Conservation (phyloP, 1,140 invertebrate species). For the Cydia fagiglandana region DNA sequence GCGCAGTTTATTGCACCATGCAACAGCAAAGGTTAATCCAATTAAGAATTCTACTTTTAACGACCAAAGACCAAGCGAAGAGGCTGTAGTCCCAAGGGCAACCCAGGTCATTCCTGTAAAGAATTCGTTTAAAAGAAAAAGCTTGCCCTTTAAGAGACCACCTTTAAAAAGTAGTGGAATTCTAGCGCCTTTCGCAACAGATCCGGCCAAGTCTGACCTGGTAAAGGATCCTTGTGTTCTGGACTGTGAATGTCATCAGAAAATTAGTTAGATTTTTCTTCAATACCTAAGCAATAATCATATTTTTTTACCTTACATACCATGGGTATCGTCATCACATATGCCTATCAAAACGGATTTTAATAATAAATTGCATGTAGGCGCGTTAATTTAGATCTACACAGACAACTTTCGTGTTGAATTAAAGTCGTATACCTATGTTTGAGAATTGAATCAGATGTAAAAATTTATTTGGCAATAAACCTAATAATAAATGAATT, state of each 20-base stretch:
- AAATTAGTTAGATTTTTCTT: not conserved
- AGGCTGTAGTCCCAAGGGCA: not conserved
- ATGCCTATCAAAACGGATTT: too few species aligned
- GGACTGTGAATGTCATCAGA: not conserved
- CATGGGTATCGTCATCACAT: too few species aligned
- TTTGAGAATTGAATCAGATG: constrained; percentile 12
- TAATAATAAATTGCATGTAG: too few species aligned
- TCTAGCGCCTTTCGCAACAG: not conserved
- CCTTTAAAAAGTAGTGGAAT: not conserved
- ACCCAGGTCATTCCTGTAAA: not conserved
- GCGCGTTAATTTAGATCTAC: too few species aligned
- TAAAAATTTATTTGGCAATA: constrained; percentile 45
- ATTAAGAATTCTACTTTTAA: too few species aligned
- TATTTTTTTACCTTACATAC: too few species aligned
- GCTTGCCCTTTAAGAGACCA: not conserved
- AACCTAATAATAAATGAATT: not conserved
- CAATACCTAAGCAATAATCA: too few species aligned
- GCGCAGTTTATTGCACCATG: not conserved
- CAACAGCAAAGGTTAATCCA: not conserved
- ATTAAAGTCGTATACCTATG: too few species aligned
- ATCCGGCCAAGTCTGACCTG: not conserved
- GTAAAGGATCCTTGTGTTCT: not conserved
- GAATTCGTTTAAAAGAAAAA: not conserved
- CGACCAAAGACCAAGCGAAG: too few species aligned
- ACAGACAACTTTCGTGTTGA: too few species aligned